These are phyloP conservation scores for Streptopelia turtur DNA, from an alignment of 2,797 vertebrate genomes.

Conservation along the genomic window DNA sequence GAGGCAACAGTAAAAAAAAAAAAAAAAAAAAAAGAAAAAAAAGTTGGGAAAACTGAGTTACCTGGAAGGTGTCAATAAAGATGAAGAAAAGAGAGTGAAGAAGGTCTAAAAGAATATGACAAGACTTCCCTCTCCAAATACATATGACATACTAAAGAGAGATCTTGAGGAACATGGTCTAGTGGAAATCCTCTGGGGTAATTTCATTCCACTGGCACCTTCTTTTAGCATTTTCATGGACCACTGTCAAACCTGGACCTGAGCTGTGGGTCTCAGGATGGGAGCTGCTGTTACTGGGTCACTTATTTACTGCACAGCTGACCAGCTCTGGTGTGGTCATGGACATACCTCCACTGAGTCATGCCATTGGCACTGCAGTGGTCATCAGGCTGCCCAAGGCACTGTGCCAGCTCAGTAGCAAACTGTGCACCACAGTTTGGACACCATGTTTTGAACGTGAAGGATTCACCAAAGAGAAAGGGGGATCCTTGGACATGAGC, in stretches of 20 bases:
- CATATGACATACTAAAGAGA: background rate
- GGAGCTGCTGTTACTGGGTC: background rate
- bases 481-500: too few relatives aligned
- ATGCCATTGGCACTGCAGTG: rapidly evolving
- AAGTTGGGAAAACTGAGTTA: background rate
- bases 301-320: rapidly evolving
- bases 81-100: background rate
- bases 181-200: background rate
- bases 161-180: background rate
- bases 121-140: background rate
- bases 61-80: background rate
- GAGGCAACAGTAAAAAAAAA: background rate
- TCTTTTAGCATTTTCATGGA: background rate
- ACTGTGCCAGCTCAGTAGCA: background rate
- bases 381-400: background rate
- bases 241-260: background rate
- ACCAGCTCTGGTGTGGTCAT: background rate
- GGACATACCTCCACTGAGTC: background rate
- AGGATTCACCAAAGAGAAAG: background rate
- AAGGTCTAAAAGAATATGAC: background rate
- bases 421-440: background rate
- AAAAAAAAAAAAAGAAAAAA: background rate
- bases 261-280: background rate
- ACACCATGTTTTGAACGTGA: background rate
- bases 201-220: background rate